phyloP scores from a whole-genome alignment of 2,113 vertebrate genomes.

The Uria aalge region DNA sequence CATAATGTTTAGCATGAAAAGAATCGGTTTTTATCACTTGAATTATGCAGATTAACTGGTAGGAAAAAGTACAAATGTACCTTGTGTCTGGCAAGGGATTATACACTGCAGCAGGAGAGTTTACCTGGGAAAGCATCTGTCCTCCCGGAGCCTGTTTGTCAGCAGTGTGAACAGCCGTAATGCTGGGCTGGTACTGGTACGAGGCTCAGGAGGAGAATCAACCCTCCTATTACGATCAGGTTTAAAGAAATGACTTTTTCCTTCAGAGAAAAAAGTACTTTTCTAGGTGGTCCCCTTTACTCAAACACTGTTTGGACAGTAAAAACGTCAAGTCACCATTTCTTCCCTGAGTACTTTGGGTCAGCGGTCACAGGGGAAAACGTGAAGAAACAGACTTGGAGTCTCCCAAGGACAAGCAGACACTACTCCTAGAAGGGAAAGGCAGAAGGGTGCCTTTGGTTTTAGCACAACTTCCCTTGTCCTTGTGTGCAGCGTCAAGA shows the following conservation, averaged over 20 bases:
- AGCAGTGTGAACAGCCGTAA: rapidly evolving
- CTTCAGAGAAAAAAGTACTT: not conserved
- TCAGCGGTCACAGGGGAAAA: not conserved
- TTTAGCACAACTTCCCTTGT: not conserved
- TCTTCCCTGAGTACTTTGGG: not conserved
- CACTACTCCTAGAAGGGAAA: rapidly evolving
- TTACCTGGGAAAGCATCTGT: not conserved
- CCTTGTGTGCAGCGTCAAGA: not conserved
- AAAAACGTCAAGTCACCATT: not conserved
- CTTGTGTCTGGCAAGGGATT: not conserved
- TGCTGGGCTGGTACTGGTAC: not conserved
- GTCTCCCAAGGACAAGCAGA: rapidly evolving
- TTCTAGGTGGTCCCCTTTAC: not conserved
- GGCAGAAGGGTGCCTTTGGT: not conserved
- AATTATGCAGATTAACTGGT: not conserved
- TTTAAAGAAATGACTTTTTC: not conserved
- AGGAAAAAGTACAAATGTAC: not conserved
- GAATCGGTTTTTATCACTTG: not conserved
- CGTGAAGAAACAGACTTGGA: not conserved
- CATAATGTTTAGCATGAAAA: not conserved
- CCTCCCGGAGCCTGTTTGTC: not conserved
- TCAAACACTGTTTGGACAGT: not conserved
- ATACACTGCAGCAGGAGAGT: not conserved
- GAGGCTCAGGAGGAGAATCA: not conserved
- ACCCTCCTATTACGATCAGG: not conserved